Base-by-base conservation (phyloP, 1,140 invertebrate genomes). In the Wasmannia auropunctata region DNA sequence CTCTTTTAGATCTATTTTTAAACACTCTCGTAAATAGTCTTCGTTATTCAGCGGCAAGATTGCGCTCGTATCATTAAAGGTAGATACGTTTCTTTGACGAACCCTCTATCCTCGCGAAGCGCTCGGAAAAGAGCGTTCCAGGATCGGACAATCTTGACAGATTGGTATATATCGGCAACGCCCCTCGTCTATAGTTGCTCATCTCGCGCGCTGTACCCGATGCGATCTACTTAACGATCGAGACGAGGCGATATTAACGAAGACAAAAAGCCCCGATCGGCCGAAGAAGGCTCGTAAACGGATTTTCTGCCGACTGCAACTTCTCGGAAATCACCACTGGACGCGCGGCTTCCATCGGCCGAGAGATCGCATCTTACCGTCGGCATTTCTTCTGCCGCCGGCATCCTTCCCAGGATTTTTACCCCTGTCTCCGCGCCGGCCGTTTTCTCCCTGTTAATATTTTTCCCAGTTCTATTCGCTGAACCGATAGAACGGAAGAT, bases 231-330 rank as follows among this genome's bases (percentile, higher is more conserved):
- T 88, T 69, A 84, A 87, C 76, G 86, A 88, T 84, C 79, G 46
- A 40, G 37, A 56, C 76, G 56, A 74, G 46, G 37, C 85, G 67
- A 75, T 81, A 83, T 87, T 87, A 84, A 76, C 86, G 70, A 85
- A 77, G 81, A 88, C 72, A 88, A 88, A 88, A 88, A 88, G 31
- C 69, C 4, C 37, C 63, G 80, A 87, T 62, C 43, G 43, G 31
- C n/a, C 70, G 56, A 85, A 63, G 81, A n/a, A 76, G 72, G 70
- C 74, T 63, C 63, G 72, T 51, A 58, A 88, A 34, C 79, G 56
- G 67, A 88, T 88, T 88, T 85, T 85, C 81, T 85, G 56, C 40
- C 25, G n/a, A 74, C 58, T 63, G 72, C 81, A 75, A 25, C 72
- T 85, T 85, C 81, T 85, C 60, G 58, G 81, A 85, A 76, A 77